phyloP scores from a whole-genome alignment of 2,888 invertebrate species.

The Metalampra italica region DNA sequence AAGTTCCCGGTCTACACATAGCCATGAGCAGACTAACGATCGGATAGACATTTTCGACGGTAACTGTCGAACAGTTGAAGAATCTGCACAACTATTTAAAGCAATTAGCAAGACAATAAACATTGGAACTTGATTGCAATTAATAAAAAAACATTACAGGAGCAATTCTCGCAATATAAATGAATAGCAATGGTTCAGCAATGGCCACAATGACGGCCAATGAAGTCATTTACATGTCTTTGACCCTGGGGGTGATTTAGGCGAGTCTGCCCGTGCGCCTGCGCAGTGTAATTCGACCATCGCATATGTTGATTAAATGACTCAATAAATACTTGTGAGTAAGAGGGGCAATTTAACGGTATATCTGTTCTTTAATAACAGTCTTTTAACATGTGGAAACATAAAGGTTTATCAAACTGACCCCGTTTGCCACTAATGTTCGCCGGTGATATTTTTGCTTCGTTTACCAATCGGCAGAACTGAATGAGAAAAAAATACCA shows the following conservation, averaged over 20 bases:
- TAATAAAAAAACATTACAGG: not conserved
- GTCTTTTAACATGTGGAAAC: not conserved
- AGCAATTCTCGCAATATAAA: conserved; percentile 26
- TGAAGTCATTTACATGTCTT: conserved; percentile 52
- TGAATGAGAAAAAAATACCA: too few relatives aligned
- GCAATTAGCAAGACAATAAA: conserved; percentile 4
- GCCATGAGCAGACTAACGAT: too few relatives aligned
- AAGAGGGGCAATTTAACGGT: conserved; percentile 2
- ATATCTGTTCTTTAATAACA: not conserved
- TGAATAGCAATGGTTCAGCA: conserved; percentile 15
- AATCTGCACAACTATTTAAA: too few relatives aligned
- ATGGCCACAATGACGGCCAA: conserved; percentile 25
- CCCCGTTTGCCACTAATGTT: too few relatives aligned
- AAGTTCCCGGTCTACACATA: too few relatives aligned
- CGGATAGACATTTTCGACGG: too few relatives aligned
- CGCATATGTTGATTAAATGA: conserved; percentile 24
- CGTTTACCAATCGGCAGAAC: too few relatives aligned
- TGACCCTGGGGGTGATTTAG: conserved; percentile 29
- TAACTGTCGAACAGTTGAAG: too few relatives aligned
- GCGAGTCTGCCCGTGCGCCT: conserved; percentile 17
- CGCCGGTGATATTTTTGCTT: too few relatives aligned
- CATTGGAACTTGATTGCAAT: not conserved
- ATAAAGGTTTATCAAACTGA: too few relatives aligned
- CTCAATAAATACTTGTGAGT: conserved; percentile 16
- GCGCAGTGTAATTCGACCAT: conserved; percentile 22